Evolutionary conservation across 2,797 vertebrate species (phyloP).

Genomic region (Rhadinocentrus ornatus): DNA sequence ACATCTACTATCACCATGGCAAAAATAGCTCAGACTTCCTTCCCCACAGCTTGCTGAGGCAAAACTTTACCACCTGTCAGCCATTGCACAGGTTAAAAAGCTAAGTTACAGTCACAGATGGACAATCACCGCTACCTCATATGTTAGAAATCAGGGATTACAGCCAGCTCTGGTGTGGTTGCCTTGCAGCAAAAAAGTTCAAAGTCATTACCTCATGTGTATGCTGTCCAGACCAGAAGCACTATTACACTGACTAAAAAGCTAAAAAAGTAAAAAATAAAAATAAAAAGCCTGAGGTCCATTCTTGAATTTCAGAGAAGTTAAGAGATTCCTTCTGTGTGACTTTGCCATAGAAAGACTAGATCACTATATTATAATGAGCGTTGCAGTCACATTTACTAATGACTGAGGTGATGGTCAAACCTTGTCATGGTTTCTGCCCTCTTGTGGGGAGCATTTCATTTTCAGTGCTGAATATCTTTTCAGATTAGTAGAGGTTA

Average conservation of each 20-base stretch:
- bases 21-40: conserved; percentile 67
- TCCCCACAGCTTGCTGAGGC: conserved; percentile 46
- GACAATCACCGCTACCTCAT: conserved; percentile 58
- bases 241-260: conserved; percentile 37
- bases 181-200: conserved; percentile 33
- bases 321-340: conserved; percentile 37
- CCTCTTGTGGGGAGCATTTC: background rate
- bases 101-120: conserved; percentile 58
- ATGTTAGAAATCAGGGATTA: conserved; percentile 57
- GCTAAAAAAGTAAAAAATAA: too few relatives aligned
- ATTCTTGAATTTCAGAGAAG: conserved; percentile 44
- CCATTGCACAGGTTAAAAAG: conserved; percentile 59
- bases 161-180: conserved; percentile 60
- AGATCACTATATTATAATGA: background rate
- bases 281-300: conserved; percentile 50
- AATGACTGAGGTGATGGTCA: conserved; percentile 3
- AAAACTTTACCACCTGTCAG: conserved; percentile 70
- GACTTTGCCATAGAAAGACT: conserved; percentile 31
- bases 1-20: conserved; percentile 47
- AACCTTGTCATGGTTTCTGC: background rate
- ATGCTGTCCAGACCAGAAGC: conserved; percentile 25
- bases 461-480: background rate
- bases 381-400: background rate
- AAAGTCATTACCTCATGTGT: conserved; percentile 61
- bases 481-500: background rate